Evolutionary conservation across 2,888 invertebrate genomes (phyloP), one percentile per base, ranked within the genome.

Genomic region (Arge pagana): DNA sequence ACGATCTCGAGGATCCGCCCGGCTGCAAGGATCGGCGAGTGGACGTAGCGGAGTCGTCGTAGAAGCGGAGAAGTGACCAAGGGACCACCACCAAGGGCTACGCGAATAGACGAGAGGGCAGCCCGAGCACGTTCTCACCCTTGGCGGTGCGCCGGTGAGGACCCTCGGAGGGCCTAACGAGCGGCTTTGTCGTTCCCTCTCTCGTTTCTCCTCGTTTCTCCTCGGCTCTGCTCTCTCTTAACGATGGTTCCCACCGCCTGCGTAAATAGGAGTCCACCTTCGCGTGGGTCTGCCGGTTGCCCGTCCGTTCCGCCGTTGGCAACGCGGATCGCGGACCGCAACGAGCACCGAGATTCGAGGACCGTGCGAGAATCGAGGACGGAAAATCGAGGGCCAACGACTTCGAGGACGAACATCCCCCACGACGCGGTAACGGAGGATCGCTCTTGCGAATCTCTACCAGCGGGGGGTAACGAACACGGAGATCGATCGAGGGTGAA

Each of bases 51-150:
- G n/a, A n/a, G n/a, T 67, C 64, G 63, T 61, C 43, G 39, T 36
- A n/a, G 51, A 48, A 54, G 41, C 55, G 50, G 59, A 68, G 66
- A 66, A 66, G 61, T 60, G 62, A 53, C 55, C 50, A 49, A 63
- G 62, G 45, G 58, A 55, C 52, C 52, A 41, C 50, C 55, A 60
- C 58, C 48, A 61, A 63, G 63, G 63, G 62, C n/a, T n/a, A n/a
- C n/a, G 62, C 55, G 65, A 59, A 55, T 59, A 61, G 64, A 61
- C 57, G 67, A 65, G 64, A 67, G 70, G 68, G 68, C 53, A 59
- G 70, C 69, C 72, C 67, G 68, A 75, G 76, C 76, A 76, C 76
- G 76, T 76, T 76, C 72, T 75, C 76, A 73, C 74, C 76, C 76
- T 76, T 75, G 72, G 74, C 66, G 65, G 61, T 66, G 63, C 62